Percentiles rank a stretch among this genome's conserved stretches.
Evolutionary conservation across 2,888 invertebrate genomes (phyloP).

Genomic region (Leucoma salicis): DNA sequence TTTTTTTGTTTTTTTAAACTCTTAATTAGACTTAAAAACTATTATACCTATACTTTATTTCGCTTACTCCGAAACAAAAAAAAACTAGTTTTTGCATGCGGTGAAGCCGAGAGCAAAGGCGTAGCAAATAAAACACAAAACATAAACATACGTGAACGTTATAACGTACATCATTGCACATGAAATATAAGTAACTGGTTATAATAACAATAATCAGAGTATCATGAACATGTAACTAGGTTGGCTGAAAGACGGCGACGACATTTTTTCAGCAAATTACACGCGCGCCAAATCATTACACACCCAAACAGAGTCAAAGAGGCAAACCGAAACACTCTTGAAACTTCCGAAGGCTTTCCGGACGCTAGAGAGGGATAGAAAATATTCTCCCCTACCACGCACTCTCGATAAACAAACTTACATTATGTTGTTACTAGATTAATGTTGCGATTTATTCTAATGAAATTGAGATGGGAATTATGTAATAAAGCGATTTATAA

Average conservation of each 20-base stretch:
- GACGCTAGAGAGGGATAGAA: conserved; percentile 59
- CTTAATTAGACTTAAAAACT: no score
- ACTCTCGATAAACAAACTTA: conserved; percentile 40
- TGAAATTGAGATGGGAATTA: conserved; percentile 13
- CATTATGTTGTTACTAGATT: conserved; percentile 21
- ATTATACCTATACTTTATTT: no score
- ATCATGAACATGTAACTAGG: conserved; percentile 51
- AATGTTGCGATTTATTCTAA: conserved; percentile 13
- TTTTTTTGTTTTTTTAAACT: no score
- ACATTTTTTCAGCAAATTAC: conserved; percentile 78
- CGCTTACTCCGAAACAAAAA: no score
- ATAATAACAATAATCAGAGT: conserved; percentile 59
- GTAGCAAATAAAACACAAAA: conserved; percentile 22
- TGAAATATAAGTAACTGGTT: conserved; percentile 36
- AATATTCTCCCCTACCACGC: conserved; percentile 41
- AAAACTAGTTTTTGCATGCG: no score
- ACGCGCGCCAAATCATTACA: conserved; percentile 77
- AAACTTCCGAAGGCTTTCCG: conserved; percentile 74
- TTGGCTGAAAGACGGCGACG: conserved; percentile 48
- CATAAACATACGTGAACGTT: conserved; percentile 10
- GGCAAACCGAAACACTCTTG: conserved; percentile 78
- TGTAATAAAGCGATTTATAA: neutral
- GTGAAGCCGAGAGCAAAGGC: no score
- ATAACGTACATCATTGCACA: conserved; percentile 25
- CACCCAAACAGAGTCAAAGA: conserved; percentile 80